phyloP scores from a whole-genome alignment of 1,140 invertebrate species.

The Periplaneta americana region DNA sequence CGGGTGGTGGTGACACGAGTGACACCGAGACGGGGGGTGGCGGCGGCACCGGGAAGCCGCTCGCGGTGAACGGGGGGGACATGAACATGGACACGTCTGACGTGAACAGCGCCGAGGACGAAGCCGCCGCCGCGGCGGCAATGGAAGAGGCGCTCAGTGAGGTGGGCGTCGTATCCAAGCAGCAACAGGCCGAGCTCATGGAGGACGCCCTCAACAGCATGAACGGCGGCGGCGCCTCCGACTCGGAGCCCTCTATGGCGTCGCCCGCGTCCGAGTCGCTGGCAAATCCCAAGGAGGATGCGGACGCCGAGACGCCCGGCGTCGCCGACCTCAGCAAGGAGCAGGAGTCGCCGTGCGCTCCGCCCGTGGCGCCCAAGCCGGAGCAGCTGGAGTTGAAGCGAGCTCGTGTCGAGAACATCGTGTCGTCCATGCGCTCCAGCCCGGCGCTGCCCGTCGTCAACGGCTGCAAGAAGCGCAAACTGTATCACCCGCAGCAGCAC shows the following conservation, averaged over 20 bases:
- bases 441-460: slow-evolving; percentile 70
- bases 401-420: slow-evolving; percentile 90
- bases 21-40: slow-evolving; percentile 28
- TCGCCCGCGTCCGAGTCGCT: slow-evolving; percentile 44
- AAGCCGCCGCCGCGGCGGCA: slow-evolving; percentile 26
- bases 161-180: slow-evolving; percentile 43
- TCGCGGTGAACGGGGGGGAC: slow-evolving; percentile 46
- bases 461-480: slow-evolving; percentile 92
- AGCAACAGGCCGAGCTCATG: slow-evolving; percentile 43
- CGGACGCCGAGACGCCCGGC: slow-evolving; percentile 42
- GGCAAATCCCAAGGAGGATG: slow-evolving; percentile 45
- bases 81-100: slow-evolving; percentile 49
- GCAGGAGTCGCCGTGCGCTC: slow-evolving; percentile 38
- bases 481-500: slow-evolving; percentile 95
- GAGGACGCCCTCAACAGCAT: slow-evolving; percentile 35
- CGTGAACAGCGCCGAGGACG: slow-evolving; percentile 39
- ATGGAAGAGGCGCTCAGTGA: slow-evolving; percentile 40
- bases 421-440: slow-evolving; percentile 84
- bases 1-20: slow-evolving; percentile 14
- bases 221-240: slow-evolving; percentile 52
- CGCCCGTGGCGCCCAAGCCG: slow-evolving; percentile 34
- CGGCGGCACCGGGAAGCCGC: slow-evolving; percentile 30
- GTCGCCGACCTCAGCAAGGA: slow-evolving; percentile 49
- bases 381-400: slow-evolving; percentile 72
- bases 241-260: slow-evolving; percentile 60